A percentile compares a stretch with the other conserved stretches of the same genome.
Conservation (phyloP, 2,888 invertebrate genomes). For the Podotricha telesiphe region DNA sequence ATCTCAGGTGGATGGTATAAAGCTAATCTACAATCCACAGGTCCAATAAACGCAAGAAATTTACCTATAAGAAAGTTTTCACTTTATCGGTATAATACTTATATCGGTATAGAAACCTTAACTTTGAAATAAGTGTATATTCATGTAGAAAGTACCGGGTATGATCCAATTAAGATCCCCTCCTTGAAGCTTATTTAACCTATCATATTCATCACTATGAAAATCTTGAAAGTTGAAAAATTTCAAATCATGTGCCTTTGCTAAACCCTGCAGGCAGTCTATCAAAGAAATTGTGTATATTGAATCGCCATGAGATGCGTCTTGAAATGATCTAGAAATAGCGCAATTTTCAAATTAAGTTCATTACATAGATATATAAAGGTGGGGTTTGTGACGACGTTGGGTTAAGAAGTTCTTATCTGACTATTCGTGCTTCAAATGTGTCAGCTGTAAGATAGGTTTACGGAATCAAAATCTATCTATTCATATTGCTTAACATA, state of each 20-base stretch:
- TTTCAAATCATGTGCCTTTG: conserved; percentile 88
- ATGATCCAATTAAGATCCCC: conserved; percentile 96
- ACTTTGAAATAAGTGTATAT: neutral
- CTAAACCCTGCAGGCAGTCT: conserved; percentile 86
- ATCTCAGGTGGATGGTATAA: conserved; percentile 88
- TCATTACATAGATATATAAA: conserved; percentile 22
- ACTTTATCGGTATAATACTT: neutral
- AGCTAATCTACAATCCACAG: conserved; percentile 83
- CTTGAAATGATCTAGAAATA: conserved; percentile 85
- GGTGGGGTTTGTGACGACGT: neutral
- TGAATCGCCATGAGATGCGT: conserved; percentile 91
- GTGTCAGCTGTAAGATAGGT: too few species aligned
- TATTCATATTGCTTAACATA: too few species aligned
- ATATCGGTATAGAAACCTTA: neutral
- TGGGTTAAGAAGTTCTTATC: neutral
- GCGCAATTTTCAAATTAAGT: conserved; percentile 4
- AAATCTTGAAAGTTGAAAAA: conserved; percentile 94
- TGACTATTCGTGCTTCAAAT: too few species aligned
- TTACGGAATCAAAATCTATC: too few species aligned
- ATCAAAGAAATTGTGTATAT: conserved; percentile 86
- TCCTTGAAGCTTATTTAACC: conserved; percentile 90
- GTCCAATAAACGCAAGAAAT: conserved; percentile 94
- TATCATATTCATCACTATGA: conserved; percentile 92
- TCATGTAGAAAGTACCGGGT: conserved; percentile 85
- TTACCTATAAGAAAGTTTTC: conserved; percentile 68